Conservation (phyloP, 2,113 vertebrate genomes). For the Zosterops japonicus region DNA sequence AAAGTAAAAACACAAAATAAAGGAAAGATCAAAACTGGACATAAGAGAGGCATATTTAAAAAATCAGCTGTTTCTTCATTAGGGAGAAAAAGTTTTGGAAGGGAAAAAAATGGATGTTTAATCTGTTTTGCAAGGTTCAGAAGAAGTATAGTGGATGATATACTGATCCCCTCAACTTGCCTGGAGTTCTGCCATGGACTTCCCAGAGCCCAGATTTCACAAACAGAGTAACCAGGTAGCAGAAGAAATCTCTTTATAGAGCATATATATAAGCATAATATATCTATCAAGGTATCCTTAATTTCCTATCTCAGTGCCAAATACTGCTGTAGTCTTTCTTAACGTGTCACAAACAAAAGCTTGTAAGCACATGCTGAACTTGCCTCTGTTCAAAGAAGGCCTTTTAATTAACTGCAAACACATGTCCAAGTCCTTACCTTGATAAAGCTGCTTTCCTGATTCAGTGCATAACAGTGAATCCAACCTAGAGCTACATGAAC, state of each 20-base stretch:
- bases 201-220: not conserved
- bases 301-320: not conserved
- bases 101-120: not conserved
- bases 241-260: not conserved
- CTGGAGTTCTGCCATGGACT: not conserved
- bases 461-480: not conserved
- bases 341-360: not conserved
- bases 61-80: not conserved
- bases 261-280: not conserved
- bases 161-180: not conserved
- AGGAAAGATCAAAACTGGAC: not conserved
- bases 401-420: slow-evolving; percentile 24
- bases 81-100: not conserved
- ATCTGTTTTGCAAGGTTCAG: not conserved
- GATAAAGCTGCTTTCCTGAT: slow-evolving; percentile 14
- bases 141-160: not conserved
- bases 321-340: not conserved
- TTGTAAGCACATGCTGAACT: not conserved
- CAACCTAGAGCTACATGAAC: not conserved
- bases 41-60: not conserved
- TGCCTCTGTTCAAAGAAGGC: not conserved
- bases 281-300: not conserved
- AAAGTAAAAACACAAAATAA: not conserved
- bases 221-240: not conserved
- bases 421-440: not conserved